Percentiles rank a stretch among this genome's conserved stretches.
These are phyloP conservation scores for Odontomachus brunneus DNA, from an alignment of 1,140 invertebrate genomes.

Conservation along the genomic window DNA sequence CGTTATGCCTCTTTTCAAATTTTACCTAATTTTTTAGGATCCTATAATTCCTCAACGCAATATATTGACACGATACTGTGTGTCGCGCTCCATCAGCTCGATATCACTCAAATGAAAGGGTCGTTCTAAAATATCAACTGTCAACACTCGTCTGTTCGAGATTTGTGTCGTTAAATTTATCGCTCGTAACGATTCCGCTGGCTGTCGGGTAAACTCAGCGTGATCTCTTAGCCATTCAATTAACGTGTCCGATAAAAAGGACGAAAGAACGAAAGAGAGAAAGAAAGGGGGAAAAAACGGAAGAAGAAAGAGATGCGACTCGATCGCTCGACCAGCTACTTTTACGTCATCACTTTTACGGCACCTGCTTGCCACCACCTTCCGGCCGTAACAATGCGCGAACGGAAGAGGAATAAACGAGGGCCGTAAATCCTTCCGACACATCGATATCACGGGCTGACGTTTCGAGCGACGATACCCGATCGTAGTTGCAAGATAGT, in stretches of 20 bases:
- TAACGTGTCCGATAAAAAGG: conserved; percentile 32
- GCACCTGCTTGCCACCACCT: conserved; percentile 35
- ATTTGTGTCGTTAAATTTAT: neutral
- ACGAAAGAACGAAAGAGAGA: neutral
- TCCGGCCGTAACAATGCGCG: conserved; percentile 51
- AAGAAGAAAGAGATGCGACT: conserved; percentile 31
- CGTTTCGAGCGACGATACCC: conserved; percentile 70
- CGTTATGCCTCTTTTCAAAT: no score
- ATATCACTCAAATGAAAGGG: neutral
- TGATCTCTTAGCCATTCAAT: conserved; percentile 38
- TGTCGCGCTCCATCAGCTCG: neutral
- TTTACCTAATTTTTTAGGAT: no score
- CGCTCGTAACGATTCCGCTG: conserved; percentile 20
- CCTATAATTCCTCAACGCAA: no score
- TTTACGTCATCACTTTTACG: conserved; percentile 51
- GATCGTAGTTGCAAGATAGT: conserved; percentile 68
- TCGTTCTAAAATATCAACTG: conserved; percentile 4
- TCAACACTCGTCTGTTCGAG: neutral
- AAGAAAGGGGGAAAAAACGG: neutral
- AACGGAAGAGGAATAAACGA: conserved; percentile 70
- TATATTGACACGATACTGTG: no score
- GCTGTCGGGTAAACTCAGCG: neutral
- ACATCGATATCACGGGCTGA: conserved; percentile 71
- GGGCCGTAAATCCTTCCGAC: conserved; percentile 69
- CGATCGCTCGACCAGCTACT: conserved; percentile 27